Evolutionary conservation across 2,888 invertebrate species (phyloP), one percentile per base, ranked within the genome.

Genomic region (Acrocyrtus sp.): DNA sequence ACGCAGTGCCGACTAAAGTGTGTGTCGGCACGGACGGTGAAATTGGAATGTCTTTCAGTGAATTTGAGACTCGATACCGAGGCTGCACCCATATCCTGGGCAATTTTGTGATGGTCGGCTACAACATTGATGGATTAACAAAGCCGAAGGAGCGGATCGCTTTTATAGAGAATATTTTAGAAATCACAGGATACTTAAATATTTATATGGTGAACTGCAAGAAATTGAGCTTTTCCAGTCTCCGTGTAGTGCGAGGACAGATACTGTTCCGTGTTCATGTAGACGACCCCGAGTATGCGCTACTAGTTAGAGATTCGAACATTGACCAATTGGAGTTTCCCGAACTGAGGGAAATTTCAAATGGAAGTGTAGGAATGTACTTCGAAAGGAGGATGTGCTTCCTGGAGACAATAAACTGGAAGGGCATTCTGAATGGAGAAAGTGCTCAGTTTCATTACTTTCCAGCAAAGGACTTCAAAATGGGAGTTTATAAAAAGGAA

Each of bases 371-470:
- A 58, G 95, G 95, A 29, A 90, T 98, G 82, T 93, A 92, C 85
- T 93, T 95, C 85, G 98, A 98, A 85, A 95, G 94, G 86, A 94
- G 95, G 83, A 87, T 98, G 60, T 98, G 98, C 84, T 95, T 95
- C 86, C 91, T 95, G 45, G 92, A 92, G 82, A 92, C 94, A 5
- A 95, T 98, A 81, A 91, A 93, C 83, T 98, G 97, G 97, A 91
- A 92, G 54, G 97, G 97, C 86, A 96, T 96, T 70, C 92, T 95
- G 82, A 92, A 94, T 8, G 93, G 92, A 34, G 86, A 87, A 0
- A 87, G 87, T 12, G 91, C 91, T 4, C 88, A 88, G 8, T 91
- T 91, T 82, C 89, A 91, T 8, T 94, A 92, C 83, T n/a, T n/a
- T n/a, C n/a, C n/a, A n/a, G n/a, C n/a, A n/a, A n/a, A n/a, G n/a